These are phyloP conservation scores for Microcebus lehilahytsara DNA, from an alignment of 2,113 vertebrate genomes.

Conservation along the genomic window DNA sequence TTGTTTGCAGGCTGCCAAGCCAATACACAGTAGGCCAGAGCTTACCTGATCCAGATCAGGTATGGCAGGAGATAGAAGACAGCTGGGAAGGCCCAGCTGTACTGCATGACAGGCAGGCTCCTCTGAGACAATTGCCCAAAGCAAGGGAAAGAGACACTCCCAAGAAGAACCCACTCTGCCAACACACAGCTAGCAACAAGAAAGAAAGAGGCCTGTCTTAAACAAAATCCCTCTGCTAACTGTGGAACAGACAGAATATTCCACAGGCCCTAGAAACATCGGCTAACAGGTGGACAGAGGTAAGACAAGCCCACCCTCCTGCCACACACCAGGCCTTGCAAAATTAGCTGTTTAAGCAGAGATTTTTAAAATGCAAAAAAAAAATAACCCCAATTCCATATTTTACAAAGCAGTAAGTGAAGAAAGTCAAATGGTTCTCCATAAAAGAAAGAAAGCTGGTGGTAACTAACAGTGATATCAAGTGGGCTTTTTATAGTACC, in stretches of 20 bases:
- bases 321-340: neutral
- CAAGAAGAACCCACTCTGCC: neutral
- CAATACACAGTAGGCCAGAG: rapidly evolving
- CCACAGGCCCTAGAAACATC: neutral
- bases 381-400: neutral
- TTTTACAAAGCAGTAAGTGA: constrained; percentile 4
- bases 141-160: neutral
- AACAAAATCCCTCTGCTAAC: neutral
- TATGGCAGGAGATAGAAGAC: neutral
- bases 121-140: neutral
- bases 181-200: neutral
- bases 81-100: neutral
- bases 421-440: neutral
- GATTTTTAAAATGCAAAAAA: neutral
- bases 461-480: neutral
- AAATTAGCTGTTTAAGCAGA: neutral
- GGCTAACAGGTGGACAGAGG: neutral
- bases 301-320: neutral
- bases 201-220: neutral
- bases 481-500: neutral
- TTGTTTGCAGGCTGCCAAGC: neutral
- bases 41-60: neutral
- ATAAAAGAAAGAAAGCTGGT: constrained; percentile 14
- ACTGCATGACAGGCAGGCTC: neutral
- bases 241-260: neutral